Conservation (phyloP, 2,888 invertebrate species). For the Malacosoma neustria region DNA sequence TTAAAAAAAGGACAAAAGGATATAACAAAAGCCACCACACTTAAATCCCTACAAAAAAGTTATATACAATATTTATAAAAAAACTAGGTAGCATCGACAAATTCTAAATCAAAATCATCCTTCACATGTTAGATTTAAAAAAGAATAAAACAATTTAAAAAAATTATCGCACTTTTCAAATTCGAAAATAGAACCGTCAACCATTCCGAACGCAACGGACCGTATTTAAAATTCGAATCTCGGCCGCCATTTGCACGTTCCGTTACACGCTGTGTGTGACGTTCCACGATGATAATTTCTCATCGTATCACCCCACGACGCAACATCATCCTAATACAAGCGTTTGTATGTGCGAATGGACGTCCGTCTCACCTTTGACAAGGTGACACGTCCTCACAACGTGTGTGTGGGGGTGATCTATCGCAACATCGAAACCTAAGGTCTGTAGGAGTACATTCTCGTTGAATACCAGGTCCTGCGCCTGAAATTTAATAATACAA, state of each 20-base stretch:
- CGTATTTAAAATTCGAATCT: slow-evolving; percentile 17
- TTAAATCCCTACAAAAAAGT: too few species aligned
- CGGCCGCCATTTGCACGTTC: slow-evolving; percentile 2
- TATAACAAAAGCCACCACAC: too few species aligned
- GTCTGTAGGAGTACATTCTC: slow-evolving; percentile 98
- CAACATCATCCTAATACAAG: slow-evolving; percentile 23
- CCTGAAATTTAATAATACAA: too few species aligned
- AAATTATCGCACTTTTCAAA: slow-evolving; percentile 10
- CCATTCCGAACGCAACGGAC: slow-evolving; percentile 12
- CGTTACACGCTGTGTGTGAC: neutral
- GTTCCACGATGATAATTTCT: neutral
- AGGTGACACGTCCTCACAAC: slow-evolving; percentile 97
- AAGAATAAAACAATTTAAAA: slow-evolving; percentile 4
- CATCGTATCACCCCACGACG: slow-evolving; percentile 8
- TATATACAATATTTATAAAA: too few species aligned
- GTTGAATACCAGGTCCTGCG: slow-evolving; percentile 95
- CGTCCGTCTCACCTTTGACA: slow-evolving; percentile 86
- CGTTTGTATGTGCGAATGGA: slow-evolving; percentile 14
- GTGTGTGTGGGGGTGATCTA: slow-evolving; percentile 98
- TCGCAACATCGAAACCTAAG: slow-evolving; percentile 97
- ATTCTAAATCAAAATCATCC: too few species aligned
- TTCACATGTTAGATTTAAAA: too few species aligned
- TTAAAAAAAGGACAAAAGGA: too few species aligned
- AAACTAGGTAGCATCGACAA: too few species aligned
- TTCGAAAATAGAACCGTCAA: neutral